A percentile compares a stretch with the other conserved stretches of the same genome.
Evolutionary conservation across 1,140 invertebrate species (phyloP).

Genomic region (Pseudomyrmex cubaensis): DNA sequence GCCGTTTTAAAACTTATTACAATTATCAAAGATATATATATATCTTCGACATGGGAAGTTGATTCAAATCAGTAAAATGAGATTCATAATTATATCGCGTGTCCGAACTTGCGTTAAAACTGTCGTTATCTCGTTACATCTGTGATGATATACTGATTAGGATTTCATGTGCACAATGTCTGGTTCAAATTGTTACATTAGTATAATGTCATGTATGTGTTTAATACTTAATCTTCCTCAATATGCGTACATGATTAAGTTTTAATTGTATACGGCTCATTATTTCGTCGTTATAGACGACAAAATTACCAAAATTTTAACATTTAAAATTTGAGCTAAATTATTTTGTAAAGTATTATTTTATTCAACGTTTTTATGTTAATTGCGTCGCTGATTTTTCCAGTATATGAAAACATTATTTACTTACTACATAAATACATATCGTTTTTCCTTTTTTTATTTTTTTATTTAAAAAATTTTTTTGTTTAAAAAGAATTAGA

Average conservation of each 20-base stretch:
- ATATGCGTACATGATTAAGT: conserved; percentile 7
- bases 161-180: conserved; percentile 18
- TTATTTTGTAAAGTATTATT: too few relatives aligned
- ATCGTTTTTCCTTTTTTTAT: too few relatives aligned
- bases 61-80: background rate
- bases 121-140: background rate
- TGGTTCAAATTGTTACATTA: conserved; percentile 30
- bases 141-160: conserved; percentile 8
- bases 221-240: conserved; percentile 27
- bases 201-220: background rate
- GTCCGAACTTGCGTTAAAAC: background rate
- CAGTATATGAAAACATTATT: too few relatives aligned
- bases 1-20: background rate
- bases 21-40: background rate
- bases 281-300: background rate
- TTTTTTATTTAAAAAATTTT: too few relatives aligned
- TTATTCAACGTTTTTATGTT: too few relatives aligned
- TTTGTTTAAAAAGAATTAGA: too few relatives aligned
- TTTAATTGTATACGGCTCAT: background rate
- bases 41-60: background rate
- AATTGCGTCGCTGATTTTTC: too few relatives aligned
- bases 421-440: too few relatives aligned
- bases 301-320: background rate
- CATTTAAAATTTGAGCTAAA: too few relatives aligned
- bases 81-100: background rate